Evolutionary conservation across 1,140 invertebrate genomes (phyloP), one percentile per base, ranked within the genome.

Genomic region (Augochlora pura): DNA sequence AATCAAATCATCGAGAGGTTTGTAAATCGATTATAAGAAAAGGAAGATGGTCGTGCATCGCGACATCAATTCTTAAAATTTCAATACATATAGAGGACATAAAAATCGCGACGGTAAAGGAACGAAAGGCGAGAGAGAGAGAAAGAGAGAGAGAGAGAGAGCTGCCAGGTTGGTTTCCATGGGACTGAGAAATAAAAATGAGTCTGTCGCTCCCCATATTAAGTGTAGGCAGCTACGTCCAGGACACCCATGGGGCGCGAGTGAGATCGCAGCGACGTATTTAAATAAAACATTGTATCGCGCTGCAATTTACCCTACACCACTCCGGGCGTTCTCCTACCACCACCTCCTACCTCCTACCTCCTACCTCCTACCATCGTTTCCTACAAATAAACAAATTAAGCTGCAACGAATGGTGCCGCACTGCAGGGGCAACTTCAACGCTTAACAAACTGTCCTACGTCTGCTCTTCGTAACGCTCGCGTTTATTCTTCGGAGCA

Each of bases 231-330:
- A 87, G 85, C 87, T 88, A 81, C 77, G 87, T 86, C 87, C 88
- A 89, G 87, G 87, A 85, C 85, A 88, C 88, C 88, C 88, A 84
- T 88, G 87, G 87, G 84, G 81, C 84, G 66, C 68, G 86, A 84
- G 83, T 81, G 76, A 86, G 86, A 84, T 89, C 87, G 84, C 86
- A 89, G 87, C 86, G 84, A 86, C 84, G 87, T 89, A 90, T 89
- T 90, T 90, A 90, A 90, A 90, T 90, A 88, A 89, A 89, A 88
- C 87, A 89, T 89, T 80, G 88, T 88, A 86, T 87, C 80, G 81
- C 74, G 59, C 73, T 88, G 88, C 88, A 89, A 88, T 88, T 86
- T 77, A 70, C 82, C 69, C 85, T 72, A 70, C n/a, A n/a, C 84
- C 81, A 74, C 73, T 52, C 83, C 60, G 76, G 71, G 42, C 42